Evolutionary conservation across 2,888 invertebrate genomes (phyloP), one percentile per base, ranked within the genome.

Genomic region (Drosophila kanekoi): DNA sequence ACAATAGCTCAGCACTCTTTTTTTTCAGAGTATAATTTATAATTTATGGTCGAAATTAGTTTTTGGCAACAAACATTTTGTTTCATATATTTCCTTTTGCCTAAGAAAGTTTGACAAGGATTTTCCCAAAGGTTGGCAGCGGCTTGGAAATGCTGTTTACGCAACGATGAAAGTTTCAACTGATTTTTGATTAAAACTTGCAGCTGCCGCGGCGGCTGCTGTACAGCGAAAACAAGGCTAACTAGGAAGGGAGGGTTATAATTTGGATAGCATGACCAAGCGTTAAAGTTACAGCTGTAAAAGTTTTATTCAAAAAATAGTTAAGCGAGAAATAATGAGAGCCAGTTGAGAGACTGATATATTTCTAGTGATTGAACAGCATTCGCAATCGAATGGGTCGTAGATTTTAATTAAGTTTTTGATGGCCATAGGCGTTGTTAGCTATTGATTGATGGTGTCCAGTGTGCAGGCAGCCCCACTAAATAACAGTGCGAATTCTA

Each of bases 151-250:
- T 23, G 37, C 60, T 72, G 59, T 48, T 56, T 56, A 57, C 14
- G 43, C 18, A 60, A 57, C 45, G 28, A 38, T n/a, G 9, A 58
- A 72, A 87, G 48, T 84, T 81, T 81, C 58, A 67, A 78, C 75
- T 68, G 75, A 87, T 72, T 81, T 87, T 78, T 82, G 87, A 82
- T 82, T 87, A 78, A 82, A 87, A 75, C 49, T 72, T 79, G 66
- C 48, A 54, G 57, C 43, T 14, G 23, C 40, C 1, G 6, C 9
- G 16, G 16, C 20, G 23, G 32, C 14, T 28, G 54, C 54, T 54
- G 2, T 38, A 35, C 51, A n/a, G 28, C 40, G 56, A 28, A 72
- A 52, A 43, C 23, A 8, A 43, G 37, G 11, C 47, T 11, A 23
- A 28, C 41, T 49, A 40, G 33, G 20, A 53, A 72, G 10, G 32